A percentile compares a stretch with the other conserved stretches of the same genome.
Evolutionary conservation across 2,797 vertebrate species (phyloP).

Genomic region (Enteromius mattozi): DNA sequence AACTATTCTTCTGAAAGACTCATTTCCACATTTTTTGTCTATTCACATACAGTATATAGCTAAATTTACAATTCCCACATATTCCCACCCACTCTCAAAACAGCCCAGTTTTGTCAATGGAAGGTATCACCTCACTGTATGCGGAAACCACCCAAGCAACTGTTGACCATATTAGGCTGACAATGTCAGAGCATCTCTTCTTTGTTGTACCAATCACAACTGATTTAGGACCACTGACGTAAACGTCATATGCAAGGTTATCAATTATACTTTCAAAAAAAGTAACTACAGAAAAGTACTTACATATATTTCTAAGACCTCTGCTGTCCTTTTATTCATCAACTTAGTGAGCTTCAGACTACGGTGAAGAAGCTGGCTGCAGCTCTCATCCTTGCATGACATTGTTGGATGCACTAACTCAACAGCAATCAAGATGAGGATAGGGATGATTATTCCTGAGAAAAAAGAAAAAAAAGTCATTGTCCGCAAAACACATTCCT

Average conservation of each 20-base stretch:
- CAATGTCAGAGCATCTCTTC: conserved; percentile 1
- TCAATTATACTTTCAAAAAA: neutral
- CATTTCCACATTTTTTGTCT: neutral
- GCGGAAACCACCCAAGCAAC: neutral
- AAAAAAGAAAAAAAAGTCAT: conserved; percentile 4
- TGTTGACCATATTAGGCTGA: conserved; percentile 32
- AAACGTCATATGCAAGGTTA: neutral
- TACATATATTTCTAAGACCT: conserved; percentile 78
- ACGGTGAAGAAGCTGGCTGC: conserved; percentile 65
- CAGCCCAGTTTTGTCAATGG: conserved; percentile 38
- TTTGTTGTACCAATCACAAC: conserved; percentile 29
- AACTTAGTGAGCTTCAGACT: conserved; percentile 68
- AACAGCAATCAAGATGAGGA: conserved; percentile 73
- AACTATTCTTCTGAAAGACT: neutral
- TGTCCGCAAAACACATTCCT: neutral
- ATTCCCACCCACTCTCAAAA: conserved; percentile 23
- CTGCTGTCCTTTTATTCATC: conserved; percentile 66
- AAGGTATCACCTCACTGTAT: conserved; percentile 22
- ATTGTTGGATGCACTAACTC: conserved; percentile 64
- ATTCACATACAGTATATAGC: neutral
- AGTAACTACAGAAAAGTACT: conserved; percentile 64
- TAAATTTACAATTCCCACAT: conserved; percentile 34
- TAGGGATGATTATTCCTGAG: conserved; percentile 71
- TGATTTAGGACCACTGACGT: neutral
- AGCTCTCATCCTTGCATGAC: conserved; percentile 61